Base-by-base conservation (phyloP, 1,140 invertebrate species). In the Drosophila quadrilineata region DNA sequence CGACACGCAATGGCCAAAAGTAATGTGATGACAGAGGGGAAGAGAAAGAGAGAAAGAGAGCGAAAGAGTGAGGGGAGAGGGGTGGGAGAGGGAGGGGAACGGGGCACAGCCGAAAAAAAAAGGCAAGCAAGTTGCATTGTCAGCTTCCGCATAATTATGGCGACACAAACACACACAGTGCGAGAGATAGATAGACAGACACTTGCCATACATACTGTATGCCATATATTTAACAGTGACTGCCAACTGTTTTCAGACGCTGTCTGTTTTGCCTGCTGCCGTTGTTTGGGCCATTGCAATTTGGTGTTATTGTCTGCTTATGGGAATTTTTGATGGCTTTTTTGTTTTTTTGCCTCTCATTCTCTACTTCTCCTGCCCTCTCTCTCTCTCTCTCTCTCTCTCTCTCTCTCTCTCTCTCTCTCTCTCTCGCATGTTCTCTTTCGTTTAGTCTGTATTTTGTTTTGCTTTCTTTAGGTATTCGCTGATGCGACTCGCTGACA, bases 141-240 rank as follows among this genome's bases (percentile, higher is more conserved):
- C 77, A 84, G 77, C 77, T 84, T 84, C 77, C 77, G 77, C 79
- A 84, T 84, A 84, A 85, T 84, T 84, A 84, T 79, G 74, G 74
- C 77, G 74, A 79, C 77, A 74, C 50, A 67, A 41, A 72, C 59
- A 77, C 53, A 38, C 62, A n/a, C n/a, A n/a, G n/a, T n/a, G n/a
- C n/a, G 29, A 4, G 9, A 31, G 9, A 35, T 10, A 45, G 21
- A 12, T 16, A 71, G 62, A 71, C 52, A 65, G 49, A 74, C 56
- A 75, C 57, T 71, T 67, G 38, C 65, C 56, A 49, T 56, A 68
- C 9, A 48, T 43, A 6, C 22, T 19, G n/a, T n/a, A n/a, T 35
- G 33, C 16, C 16, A 33, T n/a, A 33, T 12, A 24, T 29, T 56
- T 41, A 45, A 63, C 52, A 64, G 43, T 36, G 35, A 6, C 35